phyloP scores from a whole-genome alignment of 2,113 vertebrate genomes.

The Leucoraja erinaceus region DNA sequence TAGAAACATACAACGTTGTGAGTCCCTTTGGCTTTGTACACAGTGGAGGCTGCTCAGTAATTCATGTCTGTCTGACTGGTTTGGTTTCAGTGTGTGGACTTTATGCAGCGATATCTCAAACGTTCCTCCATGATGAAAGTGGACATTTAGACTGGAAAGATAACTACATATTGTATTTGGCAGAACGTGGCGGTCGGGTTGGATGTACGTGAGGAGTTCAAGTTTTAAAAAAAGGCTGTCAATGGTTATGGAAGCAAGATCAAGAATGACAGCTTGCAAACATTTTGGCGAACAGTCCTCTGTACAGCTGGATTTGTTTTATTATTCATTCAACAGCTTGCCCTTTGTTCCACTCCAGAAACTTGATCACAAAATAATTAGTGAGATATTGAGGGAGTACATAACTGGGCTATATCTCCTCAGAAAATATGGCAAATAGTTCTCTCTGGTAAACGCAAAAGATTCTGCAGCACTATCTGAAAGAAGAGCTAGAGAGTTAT shows the following conservation, averaged over 20 bases:
- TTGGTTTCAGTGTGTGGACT: background rate
- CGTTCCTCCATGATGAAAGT: background rate
- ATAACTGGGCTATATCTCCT: too few species aligned
- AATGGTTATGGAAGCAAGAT: background rate
- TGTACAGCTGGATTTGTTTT: background rate
- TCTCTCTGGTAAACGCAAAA: too few species aligned
- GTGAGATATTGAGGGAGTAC: too few species aligned
- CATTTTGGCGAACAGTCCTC: background rate
- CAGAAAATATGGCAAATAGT: too few species aligned
- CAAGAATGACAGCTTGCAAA: background rate
- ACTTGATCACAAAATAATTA: too few species aligned
- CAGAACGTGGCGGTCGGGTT: background rate
- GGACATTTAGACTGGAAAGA: background rate
- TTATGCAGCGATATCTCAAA: background rate
- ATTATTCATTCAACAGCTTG: background rate
- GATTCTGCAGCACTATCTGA: too few species aligned
- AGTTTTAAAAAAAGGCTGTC: background rate
- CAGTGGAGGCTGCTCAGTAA: background rate
- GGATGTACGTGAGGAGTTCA: background rate
- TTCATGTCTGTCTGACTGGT: background rate
- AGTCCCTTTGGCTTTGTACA: background rate
- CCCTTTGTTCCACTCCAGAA: background rate
- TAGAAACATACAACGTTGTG: background rate
- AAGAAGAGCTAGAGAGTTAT: too few species aligned
- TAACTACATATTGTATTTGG: background rate